Conservation (phyloP, 23 tunicate genomes). For the Phallusia fumigata region DNA sequence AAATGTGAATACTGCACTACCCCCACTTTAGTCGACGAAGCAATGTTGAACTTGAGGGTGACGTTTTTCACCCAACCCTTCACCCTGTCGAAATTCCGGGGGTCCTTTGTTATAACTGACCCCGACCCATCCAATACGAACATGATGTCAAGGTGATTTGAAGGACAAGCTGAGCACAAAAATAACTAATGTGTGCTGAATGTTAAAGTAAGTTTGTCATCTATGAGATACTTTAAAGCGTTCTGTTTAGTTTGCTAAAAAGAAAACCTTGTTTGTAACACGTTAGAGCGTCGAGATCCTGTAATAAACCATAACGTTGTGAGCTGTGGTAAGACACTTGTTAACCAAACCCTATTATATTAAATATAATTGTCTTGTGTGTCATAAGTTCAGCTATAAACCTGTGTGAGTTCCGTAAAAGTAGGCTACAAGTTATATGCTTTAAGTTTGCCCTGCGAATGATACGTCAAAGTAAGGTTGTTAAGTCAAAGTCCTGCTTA, state of each 20-base stretch:
- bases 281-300: too few relatives aligned
- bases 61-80: constrained; percentile 79
- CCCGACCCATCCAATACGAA: constrained; percentile 87
- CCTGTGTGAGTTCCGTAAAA: too few relatives aligned
- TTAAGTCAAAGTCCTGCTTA: neutral
- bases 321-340: too few relatives aligned
- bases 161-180: constrained; percentile 49
- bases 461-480: neutral
- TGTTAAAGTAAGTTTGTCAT: neutral
- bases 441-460: too few relatives aligned
- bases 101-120: constrained; percentile 54
- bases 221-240: too few relatives aligned
- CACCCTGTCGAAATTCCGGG: constrained; percentile 65
- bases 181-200: neutral
- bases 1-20: constrained; percentile 80
- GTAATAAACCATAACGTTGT: neutral
- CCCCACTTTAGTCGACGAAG: constrained; percentile 49
- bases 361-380: too few relatives aligned
- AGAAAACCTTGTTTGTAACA: neutral
- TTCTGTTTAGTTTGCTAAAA: too few relatives aligned
- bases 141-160: constrained; percentile 56
- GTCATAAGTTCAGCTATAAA: too few relatives aligned
- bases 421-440: too few relatives aligned
- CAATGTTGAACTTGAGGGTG: constrained; percentile 42
- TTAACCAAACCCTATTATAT: too few relatives aligned